These are phyloP conservation scores for Aporophyla nigra DNA, from an alignment of 2,888 invertebrate species.

Conservation along the genomic window DNA sequence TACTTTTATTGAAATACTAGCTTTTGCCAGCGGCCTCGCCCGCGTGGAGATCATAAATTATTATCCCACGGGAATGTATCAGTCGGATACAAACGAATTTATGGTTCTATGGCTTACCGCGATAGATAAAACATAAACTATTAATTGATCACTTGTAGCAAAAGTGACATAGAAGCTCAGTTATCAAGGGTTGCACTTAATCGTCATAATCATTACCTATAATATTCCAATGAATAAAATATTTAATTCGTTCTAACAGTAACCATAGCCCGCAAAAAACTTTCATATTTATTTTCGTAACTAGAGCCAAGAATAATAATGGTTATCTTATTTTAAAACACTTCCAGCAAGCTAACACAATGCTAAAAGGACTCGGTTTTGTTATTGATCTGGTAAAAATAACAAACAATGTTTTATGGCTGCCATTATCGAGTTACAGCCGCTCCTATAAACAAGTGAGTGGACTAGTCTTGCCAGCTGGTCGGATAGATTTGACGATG, in stretches of 20 bases:
- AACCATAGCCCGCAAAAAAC: not conserved
- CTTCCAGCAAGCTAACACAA: slow-evolving; percentile 61
- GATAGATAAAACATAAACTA: not conserved
- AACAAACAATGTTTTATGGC: slow-evolving; percentile 84
- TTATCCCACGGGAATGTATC: no score
- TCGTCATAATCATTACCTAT: not conserved
- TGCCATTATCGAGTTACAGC: slow-evolving; percentile 81
- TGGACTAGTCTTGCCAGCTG: slow-evolving; percentile 65
- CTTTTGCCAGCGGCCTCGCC: no score
- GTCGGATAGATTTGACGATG: slow-evolving; percentile 28
- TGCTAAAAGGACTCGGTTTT: slow-evolving; percentile 72
- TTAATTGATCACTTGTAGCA: no score
- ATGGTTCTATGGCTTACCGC: not conserved
- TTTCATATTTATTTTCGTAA: not conserved
- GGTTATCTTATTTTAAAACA: slow-evolving; percentile 49
- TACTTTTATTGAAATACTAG: not conserved
- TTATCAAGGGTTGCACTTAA: not conserved
- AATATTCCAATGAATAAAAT: not conserved
- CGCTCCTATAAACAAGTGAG: slow-evolving; percentile 70
- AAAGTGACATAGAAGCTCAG: no score
- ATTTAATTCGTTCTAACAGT: not conserved
- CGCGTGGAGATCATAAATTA: no score
- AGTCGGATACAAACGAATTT: no score
- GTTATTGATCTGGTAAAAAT: slow-evolving; percentile 85
- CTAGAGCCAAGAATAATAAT: slow-evolving; percentile 24